phyloP scores from a whole-genome alignment of 2,888 invertebrate genomes.

The Chaetoderma sp. region DNA sequence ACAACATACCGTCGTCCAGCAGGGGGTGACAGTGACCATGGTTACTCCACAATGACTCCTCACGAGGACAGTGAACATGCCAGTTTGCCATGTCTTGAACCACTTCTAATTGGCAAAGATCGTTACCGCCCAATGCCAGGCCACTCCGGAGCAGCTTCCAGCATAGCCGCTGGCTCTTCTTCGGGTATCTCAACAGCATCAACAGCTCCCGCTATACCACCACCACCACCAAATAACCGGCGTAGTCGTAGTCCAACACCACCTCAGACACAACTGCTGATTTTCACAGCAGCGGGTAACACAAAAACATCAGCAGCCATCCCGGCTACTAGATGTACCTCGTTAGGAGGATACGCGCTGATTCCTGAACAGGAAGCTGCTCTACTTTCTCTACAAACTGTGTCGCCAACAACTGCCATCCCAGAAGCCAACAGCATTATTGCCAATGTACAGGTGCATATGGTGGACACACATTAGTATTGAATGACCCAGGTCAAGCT shows the following conservation, averaged over 20 bases:
- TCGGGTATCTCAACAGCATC: slow-evolving; percentile 40
- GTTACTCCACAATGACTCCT: slow-evolving; percentile 78
- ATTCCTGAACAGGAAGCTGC: slow-evolving; percentile 59
- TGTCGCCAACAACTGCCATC: slow-evolving; percentile 41
- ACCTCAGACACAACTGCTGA: slow-evolving; percentile 55
- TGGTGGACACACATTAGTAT: slow-evolving; percentile 77
- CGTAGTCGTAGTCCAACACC: slow-evolving; percentile 66
- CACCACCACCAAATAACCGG: slow-evolving; percentile 52
- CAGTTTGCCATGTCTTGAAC: slow-evolving; percentile 66
- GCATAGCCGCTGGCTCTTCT: too few species aligned
- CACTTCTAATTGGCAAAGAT: slow-evolving; percentile 63
- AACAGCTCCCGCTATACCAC: slow-evolving; percentile 58
- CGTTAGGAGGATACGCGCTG: slow-evolving; percentile 44
- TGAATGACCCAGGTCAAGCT: too few species aligned
- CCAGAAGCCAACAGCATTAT: slow-evolving; percentile 76
- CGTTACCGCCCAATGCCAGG: slow-evolving; percentile 59
- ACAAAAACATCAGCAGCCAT: not conserved
- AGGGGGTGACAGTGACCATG: slow-evolving; percentile 89
- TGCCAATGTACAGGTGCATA: slow-evolving; percentile 91
- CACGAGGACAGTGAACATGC: slow-evolving; percentile 68
- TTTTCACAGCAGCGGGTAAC: too few species aligned
- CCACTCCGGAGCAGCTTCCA: too few species aligned
- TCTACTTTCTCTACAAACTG: slow-evolving; percentile 52
- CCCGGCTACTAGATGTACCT: too few species aligned
- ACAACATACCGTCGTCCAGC: slow-evolving; percentile 81